phyloP scores from a whole-genome alignment of 2,888 invertebrate genomes.

The Hirtodrosophila confusa region DNA sequence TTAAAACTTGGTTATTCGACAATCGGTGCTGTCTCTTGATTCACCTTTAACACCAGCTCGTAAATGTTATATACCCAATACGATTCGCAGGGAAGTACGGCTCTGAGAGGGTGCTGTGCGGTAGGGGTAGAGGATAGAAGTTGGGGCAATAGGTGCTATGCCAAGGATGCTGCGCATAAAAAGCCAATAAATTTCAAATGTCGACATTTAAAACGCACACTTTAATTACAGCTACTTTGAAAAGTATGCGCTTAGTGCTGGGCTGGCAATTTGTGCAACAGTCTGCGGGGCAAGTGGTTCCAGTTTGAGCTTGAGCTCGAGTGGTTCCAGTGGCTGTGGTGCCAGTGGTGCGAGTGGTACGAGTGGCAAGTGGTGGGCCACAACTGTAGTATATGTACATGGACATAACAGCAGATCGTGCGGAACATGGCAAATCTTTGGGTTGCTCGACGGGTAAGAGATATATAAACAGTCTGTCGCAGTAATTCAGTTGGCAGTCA shows the following conservation, averaged over 20 bases:
- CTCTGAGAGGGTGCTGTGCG: neutral
- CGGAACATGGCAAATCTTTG: constrained; percentile 49
- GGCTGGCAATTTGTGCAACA: constrained; percentile 47
- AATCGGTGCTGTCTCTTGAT: constrained; percentile 17
- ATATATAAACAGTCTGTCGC: constrained; percentile 62
- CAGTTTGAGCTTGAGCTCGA: neutral
- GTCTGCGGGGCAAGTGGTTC: constrained; percentile 6
- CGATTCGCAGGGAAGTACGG: too few relatives aligned
- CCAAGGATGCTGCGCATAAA: constrained; percentile 62
- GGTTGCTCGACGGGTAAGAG: constrained; percentile 33
- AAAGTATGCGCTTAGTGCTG: constrained; percentile 34
- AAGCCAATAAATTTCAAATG: constrained; percentile 75
- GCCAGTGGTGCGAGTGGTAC: constrained; percentile 1
- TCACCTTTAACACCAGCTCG: constrained; percentile 4
- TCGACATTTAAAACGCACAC: constrained; percentile 77
- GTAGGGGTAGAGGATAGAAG: neutral
- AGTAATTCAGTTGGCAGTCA: constrained; percentile 58
- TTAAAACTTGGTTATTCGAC: constrained; percentile 13
- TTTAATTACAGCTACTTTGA: constrained; percentile 72
- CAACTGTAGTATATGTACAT: constrained; percentile 34
- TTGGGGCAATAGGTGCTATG: constrained; percentile 14
- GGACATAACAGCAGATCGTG: constrained; percentile 54
- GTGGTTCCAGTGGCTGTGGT: constrained; percentile 17
- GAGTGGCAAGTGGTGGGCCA: constrained; percentile 24
- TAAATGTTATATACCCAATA: constrained; percentile 13